phyloP scores from a whole-genome alignment of 2,888 invertebrate species.

The Sisyra terminalis region DNA sequence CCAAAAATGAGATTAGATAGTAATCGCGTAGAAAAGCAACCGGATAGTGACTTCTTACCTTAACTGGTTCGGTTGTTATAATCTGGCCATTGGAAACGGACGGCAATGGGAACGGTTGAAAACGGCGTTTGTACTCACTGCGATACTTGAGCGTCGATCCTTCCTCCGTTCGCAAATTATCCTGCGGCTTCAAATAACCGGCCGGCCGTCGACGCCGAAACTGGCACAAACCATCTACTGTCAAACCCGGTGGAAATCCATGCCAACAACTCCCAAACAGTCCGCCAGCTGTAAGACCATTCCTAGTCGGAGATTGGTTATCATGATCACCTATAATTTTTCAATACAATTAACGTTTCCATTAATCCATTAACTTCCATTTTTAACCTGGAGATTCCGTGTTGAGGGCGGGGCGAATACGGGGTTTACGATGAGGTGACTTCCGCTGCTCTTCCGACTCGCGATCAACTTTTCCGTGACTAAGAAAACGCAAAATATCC shows the following conservation, averaged over 20 bases:
- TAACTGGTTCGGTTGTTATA: neutral
- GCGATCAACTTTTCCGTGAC: no score
- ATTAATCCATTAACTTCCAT: neutral
- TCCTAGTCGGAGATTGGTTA: constrained; percentile 4
- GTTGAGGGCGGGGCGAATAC: constrained; percentile 5
- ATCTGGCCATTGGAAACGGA: constrained; percentile 10
- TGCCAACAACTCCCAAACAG: constrained; percentile 10
- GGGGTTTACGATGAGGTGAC: constrained; percentile 3
- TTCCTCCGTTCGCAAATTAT: constrained; percentile 21
- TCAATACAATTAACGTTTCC: neutral
- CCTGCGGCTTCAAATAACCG: constrained; percentile 16
- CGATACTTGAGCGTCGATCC: constrained; percentile 23
- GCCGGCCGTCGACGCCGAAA: constrained; percentile 30
- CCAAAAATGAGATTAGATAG: neutral
- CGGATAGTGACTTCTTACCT: neutral
- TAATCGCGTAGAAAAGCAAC: neutral
- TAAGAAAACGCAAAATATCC: no score
- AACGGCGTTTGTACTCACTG: constrained; percentile 23
- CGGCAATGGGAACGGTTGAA: constrained; percentile 7
- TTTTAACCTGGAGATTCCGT: constrained; percentile 3
- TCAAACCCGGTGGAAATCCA: constrained; percentile 29
- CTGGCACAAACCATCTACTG: constrained; percentile 33
- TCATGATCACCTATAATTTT: constrained; percentile 3
- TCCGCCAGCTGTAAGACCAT: constrained; percentile 10
- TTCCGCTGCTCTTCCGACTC: no score